Evolutionary conservation across 1,140 invertebrate species (phyloP), one percentile per base, ranked within the genome.

Genomic region (Rhyzopertha dominica): DNA sequence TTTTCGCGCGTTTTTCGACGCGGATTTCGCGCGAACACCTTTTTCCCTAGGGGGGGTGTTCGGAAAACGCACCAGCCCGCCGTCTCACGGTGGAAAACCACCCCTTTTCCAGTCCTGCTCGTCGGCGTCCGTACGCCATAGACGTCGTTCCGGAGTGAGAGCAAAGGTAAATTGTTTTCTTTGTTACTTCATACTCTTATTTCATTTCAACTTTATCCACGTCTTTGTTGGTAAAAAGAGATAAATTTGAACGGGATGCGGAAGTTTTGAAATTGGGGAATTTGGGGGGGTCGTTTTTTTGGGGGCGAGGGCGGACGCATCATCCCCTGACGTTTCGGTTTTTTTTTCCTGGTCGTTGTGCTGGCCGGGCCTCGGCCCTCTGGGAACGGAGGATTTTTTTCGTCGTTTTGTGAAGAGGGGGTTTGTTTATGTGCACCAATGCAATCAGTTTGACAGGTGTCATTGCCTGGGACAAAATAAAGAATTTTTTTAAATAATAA

Each of bases 141-240:
- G 22, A 40, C 36, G 37, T 40, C n/a, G n/a, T n/a, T n/a, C n/a
- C n/a, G n/a, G n/a, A n/a, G 51, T 41, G 51, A 61, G 53, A 54
- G 55, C 48, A 56, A 58, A 61, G 57, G 61, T 59, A 54, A 63
- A 56, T 58, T 53, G 61, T 59, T 62, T 65, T 65, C 61, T 65
- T 65, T 65, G 62, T 65, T 65, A 52, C 57, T 58, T 61, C 54
- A 45, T 59, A 58, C 54, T 52, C 61, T 65, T 65, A 65, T 65
- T 65, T 65, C 62, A 58, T 58, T 58, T 53, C 51, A 62, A 59
- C 55, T 61, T 65, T 62, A 62, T 59, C 51, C 54, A 58, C 61
- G 60, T 65, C 62, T 65, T 63, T 63, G 62, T 65, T 65, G 43
- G 48, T 65, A 62, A 62, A 63, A 61, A 63, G 61, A 63, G 61